Conservation (phyloP, 2,888 invertebrate genomes). For the Copidosoma aretas region DNA sequence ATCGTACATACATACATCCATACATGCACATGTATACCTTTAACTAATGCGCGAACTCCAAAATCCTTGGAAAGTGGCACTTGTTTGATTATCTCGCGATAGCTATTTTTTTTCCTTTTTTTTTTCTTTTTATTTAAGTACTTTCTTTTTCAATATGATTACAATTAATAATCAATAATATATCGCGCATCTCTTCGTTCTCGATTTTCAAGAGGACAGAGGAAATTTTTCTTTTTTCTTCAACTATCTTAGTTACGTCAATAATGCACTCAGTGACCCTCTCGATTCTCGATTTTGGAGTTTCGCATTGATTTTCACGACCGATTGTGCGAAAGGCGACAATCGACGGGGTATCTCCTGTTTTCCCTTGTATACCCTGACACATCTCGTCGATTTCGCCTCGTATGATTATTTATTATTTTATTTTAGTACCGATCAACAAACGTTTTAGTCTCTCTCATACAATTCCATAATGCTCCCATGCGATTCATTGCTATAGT, state of each 20-base stretch:
- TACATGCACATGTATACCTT: not conserved
- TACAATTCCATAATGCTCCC: no score
- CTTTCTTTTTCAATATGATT: not conserved
- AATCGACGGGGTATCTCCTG: not conserved
- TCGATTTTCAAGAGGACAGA: slow-evolving; percentile 9
- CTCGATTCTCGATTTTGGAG: slow-evolving; percentile 37
- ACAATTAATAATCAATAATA: not conserved
- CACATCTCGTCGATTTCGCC: slow-evolving; percentile 4
- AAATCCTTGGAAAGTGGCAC: slow-evolving; percentile 38
- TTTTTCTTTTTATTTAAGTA: slow-evolving; percentile 25
- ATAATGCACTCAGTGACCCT: slow-evolving; percentile 34
- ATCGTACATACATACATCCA: not conserved
- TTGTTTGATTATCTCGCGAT: slow-evolving; percentile 37
- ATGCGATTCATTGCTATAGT: no score
- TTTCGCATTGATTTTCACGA: slow-evolving; percentile 19
- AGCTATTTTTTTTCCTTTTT: slow-evolving; percentile 27
- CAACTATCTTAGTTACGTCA: slow-evolving; percentile 5
- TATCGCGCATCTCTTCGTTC: not conserved
- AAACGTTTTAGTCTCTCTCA: not conserved
- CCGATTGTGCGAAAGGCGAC: slow-evolving; percentile 28
- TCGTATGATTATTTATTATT: not conserved
- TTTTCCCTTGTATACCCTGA: not conserved
- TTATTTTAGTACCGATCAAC: slow-evolving; percentile 22
- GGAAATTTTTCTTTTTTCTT: not conserved
- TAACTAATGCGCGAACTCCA: slow-evolving; percentile 26